These are phyloP conservation scores for Tarsius wallacei DNA, from an alignment of 2,797 vertebrate species.

Conservation along the genomic window DNA sequence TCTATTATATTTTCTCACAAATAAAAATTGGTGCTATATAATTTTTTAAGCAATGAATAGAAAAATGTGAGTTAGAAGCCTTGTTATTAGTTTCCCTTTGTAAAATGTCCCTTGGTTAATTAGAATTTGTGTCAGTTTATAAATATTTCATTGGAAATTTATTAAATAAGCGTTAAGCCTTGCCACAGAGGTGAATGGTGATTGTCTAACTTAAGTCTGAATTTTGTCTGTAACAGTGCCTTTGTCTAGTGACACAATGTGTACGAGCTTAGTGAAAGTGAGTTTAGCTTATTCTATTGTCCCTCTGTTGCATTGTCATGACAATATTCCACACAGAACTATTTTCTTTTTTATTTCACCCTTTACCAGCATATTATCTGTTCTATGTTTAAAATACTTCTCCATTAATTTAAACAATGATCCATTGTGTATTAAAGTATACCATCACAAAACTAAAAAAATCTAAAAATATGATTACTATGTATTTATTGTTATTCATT, in stretches of 20 bases:
- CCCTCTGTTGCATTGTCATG: conserved; percentile 62
- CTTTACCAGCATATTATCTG: neutral
- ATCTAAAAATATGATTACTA: neutral
- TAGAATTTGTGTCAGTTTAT: conserved; percentile 87
- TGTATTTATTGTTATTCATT: neutral
- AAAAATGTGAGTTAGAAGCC: conserved; percentile 58
- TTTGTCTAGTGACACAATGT: conserved; percentile 78
- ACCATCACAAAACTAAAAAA: neutral
- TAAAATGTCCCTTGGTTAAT: conserved; percentile 83
- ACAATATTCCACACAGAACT: neutral
- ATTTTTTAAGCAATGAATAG: conserved; percentile 32
- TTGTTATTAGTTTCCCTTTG: conserved; percentile 76
- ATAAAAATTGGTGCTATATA: conserved; percentile 57
- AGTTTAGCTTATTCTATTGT: conserved; percentile 29
- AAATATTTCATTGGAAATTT: conserved; percentile 86
- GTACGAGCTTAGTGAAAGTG: conserved; percentile 53
- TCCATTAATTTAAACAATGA: neutral
- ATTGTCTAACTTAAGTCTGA: conserved; percentile 84
- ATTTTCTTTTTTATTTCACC: conserved; percentile 67
- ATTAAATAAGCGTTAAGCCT: conserved; percentile 85
- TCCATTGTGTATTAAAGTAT: neutral
- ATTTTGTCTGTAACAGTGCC: conserved; percentile 73
- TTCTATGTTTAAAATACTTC: neutral
- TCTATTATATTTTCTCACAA: conserved; percentile 3
- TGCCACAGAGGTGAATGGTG: conserved; percentile 81